Evolutionary conservation across 2,113 vertebrate genomes (phyloP), one percentile per base, ranked within the genome.

Genomic region (Gymnorhina tibicen): DNA sequence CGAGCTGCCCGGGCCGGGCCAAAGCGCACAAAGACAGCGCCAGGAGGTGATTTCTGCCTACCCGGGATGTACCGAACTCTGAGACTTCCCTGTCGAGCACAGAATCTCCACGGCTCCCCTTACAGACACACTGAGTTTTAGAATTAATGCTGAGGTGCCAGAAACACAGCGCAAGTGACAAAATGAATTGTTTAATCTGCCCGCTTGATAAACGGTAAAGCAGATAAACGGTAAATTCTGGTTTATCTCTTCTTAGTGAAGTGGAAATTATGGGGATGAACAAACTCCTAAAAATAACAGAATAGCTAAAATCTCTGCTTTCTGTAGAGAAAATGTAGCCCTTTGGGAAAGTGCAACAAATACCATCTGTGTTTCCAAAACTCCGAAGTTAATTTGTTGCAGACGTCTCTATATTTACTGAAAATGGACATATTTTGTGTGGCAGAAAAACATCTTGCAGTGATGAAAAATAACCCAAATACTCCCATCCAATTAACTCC

Each of bases 331-430:
- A 83, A 95, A 93, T 19, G 49, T 23, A 84, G 91, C 83, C 91
- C 74, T 91, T 95, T 76, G 79, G 87, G 85, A 75, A 92, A 84
- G 70, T 41, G 70, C 83, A 93, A 96, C 77, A 94, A 96, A 93
- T 84, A 83, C 96, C 96, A 97, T 97, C 95, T 96, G 97, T 94
- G 91, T 80, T 97, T 94, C 88, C 12, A 11, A 88, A 94, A 83
- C 63, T 55, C 85, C 15, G 2, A 44, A 83, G 66, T 86, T 95
- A 92, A 96, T 97, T 96, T 94, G 77, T 73, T 73, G 91, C 94
- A 94, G 87, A 73, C 56, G 3, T 89, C 49, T 69, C 76, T 39
- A 1, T 95, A 69, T 95, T 96, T 96, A 95, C 74, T 93, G 91
- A 92, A 97, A 96, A 95, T 42, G 35, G 86, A 60, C 92, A 84